Evolutionary conservation across 1,140 invertebrate species (phyloP).

Genomic region (Diabrotica virgifera): DNA sequence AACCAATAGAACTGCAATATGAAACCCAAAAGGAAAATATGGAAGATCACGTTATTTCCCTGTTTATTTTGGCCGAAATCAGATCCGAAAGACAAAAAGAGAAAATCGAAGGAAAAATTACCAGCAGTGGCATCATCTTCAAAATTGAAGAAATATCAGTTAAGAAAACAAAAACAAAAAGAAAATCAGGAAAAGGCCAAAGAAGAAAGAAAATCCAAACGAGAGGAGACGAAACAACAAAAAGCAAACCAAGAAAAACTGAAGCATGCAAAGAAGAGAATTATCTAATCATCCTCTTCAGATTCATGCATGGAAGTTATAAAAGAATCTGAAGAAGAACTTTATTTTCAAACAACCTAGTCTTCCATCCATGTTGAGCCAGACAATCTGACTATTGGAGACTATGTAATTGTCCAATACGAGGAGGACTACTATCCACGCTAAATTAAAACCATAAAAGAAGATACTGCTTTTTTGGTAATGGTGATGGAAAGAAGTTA

Average conservation of each 20-base stretch:
- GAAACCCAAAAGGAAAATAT: neutral
- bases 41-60: neutral
- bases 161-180: neutral
- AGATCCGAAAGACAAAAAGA: neutral
- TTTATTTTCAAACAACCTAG: no score
- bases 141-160: neutral
- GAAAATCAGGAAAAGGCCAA: neutral
- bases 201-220: neutral
- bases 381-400: no score
- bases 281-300: no score
- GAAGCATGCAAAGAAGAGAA: neutral
- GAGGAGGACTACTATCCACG: no score
- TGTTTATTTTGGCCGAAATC: slow-evolving; percentile 1
- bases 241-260: neutral
- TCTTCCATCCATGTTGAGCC: no score
- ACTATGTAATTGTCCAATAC: no score
- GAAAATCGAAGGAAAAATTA: neutral
- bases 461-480: no score
- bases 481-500: no score
- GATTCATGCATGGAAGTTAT: no score
- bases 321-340: no score
- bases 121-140: neutral
- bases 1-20: neutral
- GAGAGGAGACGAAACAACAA: neutral
- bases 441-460: no score